Evolutionary conservation across 2,888 invertebrate genomes (phyloP).

Genomic region (Hirtodrosophila confusa): DNA sequence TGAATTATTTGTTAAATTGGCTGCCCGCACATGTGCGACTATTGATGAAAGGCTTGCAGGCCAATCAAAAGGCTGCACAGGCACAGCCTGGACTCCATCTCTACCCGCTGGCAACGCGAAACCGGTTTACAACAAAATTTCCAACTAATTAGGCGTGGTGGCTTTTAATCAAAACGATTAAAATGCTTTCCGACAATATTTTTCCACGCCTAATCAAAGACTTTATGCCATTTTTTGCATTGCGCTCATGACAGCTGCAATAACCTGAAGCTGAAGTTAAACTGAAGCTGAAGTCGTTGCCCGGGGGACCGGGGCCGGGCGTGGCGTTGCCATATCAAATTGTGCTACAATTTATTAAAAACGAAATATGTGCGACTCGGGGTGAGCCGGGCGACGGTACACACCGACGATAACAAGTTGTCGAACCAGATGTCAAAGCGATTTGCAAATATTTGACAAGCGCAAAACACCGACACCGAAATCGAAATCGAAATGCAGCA

Average conservation of each 20-base stretch:
- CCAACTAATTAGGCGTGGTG: conserved; percentile 78
- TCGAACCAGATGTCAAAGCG: conserved; percentile 81
- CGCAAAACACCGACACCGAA: conserved; percentile 67
- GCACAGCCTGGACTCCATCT: conserved; percentile 10
- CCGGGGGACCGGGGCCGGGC: conserved; percentile 29
- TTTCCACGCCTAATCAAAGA: conserved; percentile 80
- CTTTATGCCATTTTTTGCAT: conserved; percentile 74
- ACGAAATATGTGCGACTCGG: conserved; percentile 73
- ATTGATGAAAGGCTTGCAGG: conserved; percentile 70
- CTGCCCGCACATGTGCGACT: conserved; percentile 67
- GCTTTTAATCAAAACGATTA: conserved; percentile 80
- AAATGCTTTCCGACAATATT: conserved; percentile 80
- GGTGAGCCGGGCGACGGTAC: conserved; percentile 28
- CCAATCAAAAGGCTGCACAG: conserved; percentile 41
- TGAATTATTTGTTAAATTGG: conserved; percentile 79
- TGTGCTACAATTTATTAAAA: conserved; percentile 80
- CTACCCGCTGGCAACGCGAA: conserved; percentile 2
- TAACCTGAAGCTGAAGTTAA: conserved; percentile 30
- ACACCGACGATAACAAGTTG: conserved; percentile 75
- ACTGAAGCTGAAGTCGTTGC: conserved; percentile 5
- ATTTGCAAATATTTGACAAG: conserved; percentile 82
- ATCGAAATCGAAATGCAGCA: conserved; percentile 34
- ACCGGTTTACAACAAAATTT: conserved; percentile 64
- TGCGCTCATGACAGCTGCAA: conserved; percentile 72
- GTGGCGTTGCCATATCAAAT: conserved; percentile 75